A percentile compares a stretch with the other conserved stretches of the same genome.
Evolutionary conservation across 2,888 invertebrate genomes (phyloP).

Genomic region (Epistrophe eligans): DNA sequence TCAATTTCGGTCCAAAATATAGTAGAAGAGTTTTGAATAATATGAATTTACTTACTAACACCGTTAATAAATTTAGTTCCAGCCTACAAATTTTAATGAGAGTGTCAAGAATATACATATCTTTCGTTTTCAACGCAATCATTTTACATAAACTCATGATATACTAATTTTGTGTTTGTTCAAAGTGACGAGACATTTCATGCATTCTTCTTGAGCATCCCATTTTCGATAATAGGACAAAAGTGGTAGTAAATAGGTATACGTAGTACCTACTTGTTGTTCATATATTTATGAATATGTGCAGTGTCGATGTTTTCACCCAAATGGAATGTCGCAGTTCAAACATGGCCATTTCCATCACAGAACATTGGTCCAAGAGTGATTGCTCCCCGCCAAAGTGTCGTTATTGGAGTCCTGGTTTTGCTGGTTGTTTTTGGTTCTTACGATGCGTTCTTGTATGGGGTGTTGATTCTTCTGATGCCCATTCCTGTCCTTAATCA

Average conservation of each 20-base stretch:
- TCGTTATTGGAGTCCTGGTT: conserved; percentile 60
- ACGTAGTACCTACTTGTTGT: neutral
- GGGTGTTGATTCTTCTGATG: conserved; percentile 51
- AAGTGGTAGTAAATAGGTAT: neutral
- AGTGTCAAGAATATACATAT: neutral
- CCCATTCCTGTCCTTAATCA: conserved; percentile 42
- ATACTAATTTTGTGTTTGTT: neutral
- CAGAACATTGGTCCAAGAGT: conserved; percentile 70
- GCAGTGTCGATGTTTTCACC: conserved; percentile 56
- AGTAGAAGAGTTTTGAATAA: neutral
- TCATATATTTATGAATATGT: conserved; percentile 58
- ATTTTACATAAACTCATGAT: neutral
- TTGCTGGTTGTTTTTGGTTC: conserved; percentile 57
- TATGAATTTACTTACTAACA: neutral
- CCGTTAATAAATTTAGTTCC: neutral
- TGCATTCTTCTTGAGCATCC: conserved; percentile 28
- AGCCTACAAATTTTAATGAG: conserved; percentile 10
- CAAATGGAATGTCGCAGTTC: conserved; percentile 70
- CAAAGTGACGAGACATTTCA: conserved; percentile 27
- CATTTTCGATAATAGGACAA: neutral
- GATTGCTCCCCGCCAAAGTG: conserved; percentile 70
- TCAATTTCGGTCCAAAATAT: neutral
- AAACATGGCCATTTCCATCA: conserved; percentile 74
- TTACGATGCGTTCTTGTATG: conserved; percentile 54
- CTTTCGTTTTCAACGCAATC: neutral